Evolutionary conservation across 2,888 invertebrate species (phyloP).

Genomic region (Agonum fuliginosum): DNA sequence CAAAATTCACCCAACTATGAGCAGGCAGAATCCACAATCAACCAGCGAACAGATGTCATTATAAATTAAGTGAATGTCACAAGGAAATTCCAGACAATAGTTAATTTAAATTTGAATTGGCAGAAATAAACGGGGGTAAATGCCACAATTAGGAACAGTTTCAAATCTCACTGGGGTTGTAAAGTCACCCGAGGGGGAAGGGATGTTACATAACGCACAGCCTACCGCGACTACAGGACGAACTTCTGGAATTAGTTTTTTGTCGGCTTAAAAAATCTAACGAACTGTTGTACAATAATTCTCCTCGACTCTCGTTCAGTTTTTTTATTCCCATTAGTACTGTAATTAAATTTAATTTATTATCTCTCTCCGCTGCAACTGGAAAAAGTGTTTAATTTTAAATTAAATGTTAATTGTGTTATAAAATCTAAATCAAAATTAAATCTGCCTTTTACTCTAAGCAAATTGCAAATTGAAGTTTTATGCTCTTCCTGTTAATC

Average conservation of each 20-base stretch:
- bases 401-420: background rate
- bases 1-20: background rate
- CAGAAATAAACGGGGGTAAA: conserved; percentile 43
- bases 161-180: conserved; percentile 46
- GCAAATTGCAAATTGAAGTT: background rate
- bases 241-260: conserved; percentile 14
- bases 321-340: conserved; percentile 39
- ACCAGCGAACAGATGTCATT: conserved; percentile 31
- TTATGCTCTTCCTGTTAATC: background rate
- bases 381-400: conserved; percentile 22
- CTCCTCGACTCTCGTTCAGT: background rate
- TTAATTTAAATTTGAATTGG: conserved; percentile 59
- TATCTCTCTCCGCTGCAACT: background rate
- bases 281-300: conserved; percentile 14
- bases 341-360: conserved; percentile 39
- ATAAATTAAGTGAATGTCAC: conserved; percentile 36
- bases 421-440: conserved; percentile 10
- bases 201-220: background rate
- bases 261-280: conserved; percentile 7
- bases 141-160: conserved; percentile 52
- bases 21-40: background rate
- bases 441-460: background rate
- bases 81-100: conserved; percentile 49
- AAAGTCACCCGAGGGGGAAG: conserved; percentile 22
- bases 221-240: conserved; percentile 13